Conservation (phyloP, 1,140 invertebrate species). For the Caenorhabditis remanei region DNA sequence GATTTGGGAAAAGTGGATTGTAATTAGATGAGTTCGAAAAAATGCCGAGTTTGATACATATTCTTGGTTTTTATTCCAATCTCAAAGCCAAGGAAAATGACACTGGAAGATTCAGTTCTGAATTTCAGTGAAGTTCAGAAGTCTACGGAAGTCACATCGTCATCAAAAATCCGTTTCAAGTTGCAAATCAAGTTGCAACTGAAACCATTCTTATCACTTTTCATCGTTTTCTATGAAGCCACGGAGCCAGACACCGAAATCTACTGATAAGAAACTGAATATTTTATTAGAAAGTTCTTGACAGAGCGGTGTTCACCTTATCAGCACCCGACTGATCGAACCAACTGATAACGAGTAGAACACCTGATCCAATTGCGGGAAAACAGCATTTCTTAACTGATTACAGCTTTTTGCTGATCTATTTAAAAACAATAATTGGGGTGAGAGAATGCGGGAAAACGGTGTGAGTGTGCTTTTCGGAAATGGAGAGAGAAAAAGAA, state of each 20-base stretch:
- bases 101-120: too few species aligned
- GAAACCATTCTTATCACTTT: not conserved
- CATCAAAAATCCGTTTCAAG: not conserved
- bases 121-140: too few species aligned
- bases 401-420: not conserved
- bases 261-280: slow-evolving; percentile 26
- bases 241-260: not conserved
- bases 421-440: not conserved
- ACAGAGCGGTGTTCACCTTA: slow-evolving; percentile 7
- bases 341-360: slow-evolving; percentile 8
- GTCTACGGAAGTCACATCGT: too few species aligned
- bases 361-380: slow-evolving; percentile 40
- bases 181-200: slow-evolving; percentile 22
- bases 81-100: too few species aligned
- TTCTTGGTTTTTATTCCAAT: too few species aligned
- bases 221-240: not conserved
- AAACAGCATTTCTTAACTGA: not conserved
- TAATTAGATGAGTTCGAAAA: too few species aligned
- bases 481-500: not conserved
- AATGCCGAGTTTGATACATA: too few species aligned
- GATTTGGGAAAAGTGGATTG: too few species aligned
- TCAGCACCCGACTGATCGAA: not conserved
- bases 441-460: slow-evolving; percentile 28
- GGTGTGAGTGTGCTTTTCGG: not conserved
- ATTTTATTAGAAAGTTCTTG: not conserved